These are phyloP conservation scores for Phylloscopus trochilus DNA, from an alignment of 2,113 vertebrate species.

Conservation along the genomic window DNA sequence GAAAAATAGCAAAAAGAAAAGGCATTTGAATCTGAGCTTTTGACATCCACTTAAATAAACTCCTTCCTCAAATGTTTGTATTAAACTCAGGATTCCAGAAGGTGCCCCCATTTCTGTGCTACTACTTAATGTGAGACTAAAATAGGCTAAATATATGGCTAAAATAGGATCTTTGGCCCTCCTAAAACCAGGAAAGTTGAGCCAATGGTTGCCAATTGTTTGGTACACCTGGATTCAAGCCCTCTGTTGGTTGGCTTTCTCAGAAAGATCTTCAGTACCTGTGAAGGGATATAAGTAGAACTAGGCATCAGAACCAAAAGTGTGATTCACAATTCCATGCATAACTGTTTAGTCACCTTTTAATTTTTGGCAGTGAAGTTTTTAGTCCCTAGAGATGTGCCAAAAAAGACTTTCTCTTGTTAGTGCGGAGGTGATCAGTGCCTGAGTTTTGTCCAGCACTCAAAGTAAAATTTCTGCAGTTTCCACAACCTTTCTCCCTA, in stretches of 20 bases:
- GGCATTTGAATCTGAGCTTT: not conserved
- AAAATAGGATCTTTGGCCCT: not conserved
- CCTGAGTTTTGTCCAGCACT: not conserved
- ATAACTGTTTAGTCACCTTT: not conserved
- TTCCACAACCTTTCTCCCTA: not conserved
- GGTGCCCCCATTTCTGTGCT: not conserved
- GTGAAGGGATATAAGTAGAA: not conserved
- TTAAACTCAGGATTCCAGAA: constrained; percentile 33
- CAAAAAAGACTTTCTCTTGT: not conserved
- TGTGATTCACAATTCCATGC: not conserved
- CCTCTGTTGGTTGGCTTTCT: not conserved
- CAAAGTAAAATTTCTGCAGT: not conserved
- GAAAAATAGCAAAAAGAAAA: not conserved
- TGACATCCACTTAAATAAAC: not conserved
- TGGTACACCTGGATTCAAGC: not conserved
- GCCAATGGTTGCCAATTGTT: rapidly evolving
- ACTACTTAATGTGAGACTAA: not conserved
- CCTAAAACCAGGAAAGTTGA: not conserved
- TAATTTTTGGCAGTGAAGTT: not conserved
- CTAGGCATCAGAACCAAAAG: not conserved
- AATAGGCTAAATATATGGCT: not conserved
- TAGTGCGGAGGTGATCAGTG: not conserved
- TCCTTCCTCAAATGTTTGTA: not conserved
- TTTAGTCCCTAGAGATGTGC: not conserved
- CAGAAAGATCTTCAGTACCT: not conserved